Conservation (phyloP, 2,113 vertebrate genomes). For the Nycticebus coucang region DNA sequence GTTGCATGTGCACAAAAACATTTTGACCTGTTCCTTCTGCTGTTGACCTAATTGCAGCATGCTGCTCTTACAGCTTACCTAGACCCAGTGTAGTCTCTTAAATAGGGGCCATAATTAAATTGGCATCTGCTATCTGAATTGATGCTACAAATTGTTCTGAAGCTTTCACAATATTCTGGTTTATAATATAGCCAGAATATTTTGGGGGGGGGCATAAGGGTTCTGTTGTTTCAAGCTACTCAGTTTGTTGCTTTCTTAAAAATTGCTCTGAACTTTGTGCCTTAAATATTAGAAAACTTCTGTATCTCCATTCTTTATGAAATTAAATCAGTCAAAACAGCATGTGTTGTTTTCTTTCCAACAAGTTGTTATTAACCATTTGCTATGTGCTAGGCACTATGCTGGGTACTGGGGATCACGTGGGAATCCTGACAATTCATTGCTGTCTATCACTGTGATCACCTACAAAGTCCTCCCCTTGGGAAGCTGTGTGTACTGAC, state of each 20-base stretch:
- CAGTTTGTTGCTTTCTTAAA: background rate
- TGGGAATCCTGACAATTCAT: too few relatives aligned
- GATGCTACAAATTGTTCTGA: background rate
- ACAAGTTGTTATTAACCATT: background rate
- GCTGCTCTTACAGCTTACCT: background rate
- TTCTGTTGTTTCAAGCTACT: slow-evolving; percentile 30
- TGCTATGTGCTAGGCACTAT: background rate
- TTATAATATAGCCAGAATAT: background rate
- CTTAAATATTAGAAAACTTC: background rate
- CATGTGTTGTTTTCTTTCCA: background rate
- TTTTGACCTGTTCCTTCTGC: background rate
- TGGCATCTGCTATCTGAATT: background rate
- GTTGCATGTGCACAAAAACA: too few relatives aligned
- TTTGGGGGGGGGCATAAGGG: too few relatives aligned
- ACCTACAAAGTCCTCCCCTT: too few relatives aligned
- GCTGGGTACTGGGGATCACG: background rate
- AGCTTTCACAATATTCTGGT: background rate
- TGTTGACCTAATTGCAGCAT: background rate
- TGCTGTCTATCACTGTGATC: too few relatives aligned
- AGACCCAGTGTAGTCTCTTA: background rate
- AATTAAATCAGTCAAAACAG: background rate
- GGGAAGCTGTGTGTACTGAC: too few relatives aligned
- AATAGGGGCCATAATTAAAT: background rate
- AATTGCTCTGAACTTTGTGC: background rate
- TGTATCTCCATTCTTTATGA: background rate